phyloP scores from a whole-genome alignment of 1,140 invertebrate species.

The Thaumetopoea pityocampa region DNA sequence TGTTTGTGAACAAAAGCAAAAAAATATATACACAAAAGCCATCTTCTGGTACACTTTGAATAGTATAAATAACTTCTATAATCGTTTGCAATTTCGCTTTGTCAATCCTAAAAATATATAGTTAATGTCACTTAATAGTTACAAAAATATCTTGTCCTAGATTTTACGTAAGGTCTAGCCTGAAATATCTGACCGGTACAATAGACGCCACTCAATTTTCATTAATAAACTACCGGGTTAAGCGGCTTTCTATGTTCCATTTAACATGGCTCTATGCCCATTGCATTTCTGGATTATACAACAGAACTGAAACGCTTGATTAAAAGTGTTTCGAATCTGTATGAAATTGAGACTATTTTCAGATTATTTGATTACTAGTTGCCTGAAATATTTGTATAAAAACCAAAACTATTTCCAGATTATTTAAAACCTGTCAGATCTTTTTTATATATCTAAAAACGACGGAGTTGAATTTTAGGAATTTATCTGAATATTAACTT shows the following conservation, averaged over 20 bases:
- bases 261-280: slow-evolving; percentile 39
- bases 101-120: too few relatives aligned
- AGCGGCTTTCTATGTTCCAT: slow-evolving; percentile 68
- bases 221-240: slow-evolving; percentile 67
- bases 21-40: too few relatives aligned
- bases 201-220: slow-evolving; percentile 68
- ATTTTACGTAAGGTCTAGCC: slow-evolving; percentile 48
- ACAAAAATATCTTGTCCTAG: slow-evolving; percentile 68
- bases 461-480: too few relatives aligned
- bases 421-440: too few relatives aligned
- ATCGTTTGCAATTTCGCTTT: too few relatives aligned
- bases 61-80: too few relatives aligned
- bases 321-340: slow-evolving; percentile 11
- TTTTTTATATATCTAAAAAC: too few relatives aligned
- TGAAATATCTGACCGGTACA: slow-evolving; percentile 50
- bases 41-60: too few relatives aligned
- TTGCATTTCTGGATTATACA: slow-evolving; percentile 38
- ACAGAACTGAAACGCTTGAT: slow-evolving; percentile 24
- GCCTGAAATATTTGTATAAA: too few relatives aligned
- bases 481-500: too few relatives aligned
- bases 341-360: slow-evolving; percentile 1
- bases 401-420: background rate
- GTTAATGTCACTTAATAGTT: too few relatives aligned
- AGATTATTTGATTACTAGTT: background rate
- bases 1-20: too few relatives aligned